Base-by-base conservation (phyloP, 2,797 vertebrate species). In the Acipenser ruthenus region DNA sequence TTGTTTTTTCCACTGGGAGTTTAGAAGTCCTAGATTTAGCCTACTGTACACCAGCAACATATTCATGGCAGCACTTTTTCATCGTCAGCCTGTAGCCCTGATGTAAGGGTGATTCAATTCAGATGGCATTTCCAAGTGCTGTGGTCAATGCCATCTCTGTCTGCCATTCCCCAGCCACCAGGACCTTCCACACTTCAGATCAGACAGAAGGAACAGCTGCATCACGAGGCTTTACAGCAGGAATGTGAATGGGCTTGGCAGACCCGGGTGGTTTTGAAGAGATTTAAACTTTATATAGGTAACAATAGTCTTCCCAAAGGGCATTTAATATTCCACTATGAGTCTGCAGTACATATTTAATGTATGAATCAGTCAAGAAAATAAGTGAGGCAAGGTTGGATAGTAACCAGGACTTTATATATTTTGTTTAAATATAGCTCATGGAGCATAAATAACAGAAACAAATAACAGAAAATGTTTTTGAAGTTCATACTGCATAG, bases 71-170 rank as follows among this genome's bases (percentile, higher is more conserved):
- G 56, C 47, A 68, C 59, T 69, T 82, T 64, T 68, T 71, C 64
- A 70, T 10, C 70, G 72, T 62, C 70, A 73, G 65, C 62, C n/a
- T n/a, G 76, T 71, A 75, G 77, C 69, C 76, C 75, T 81, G 77
- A 81, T 65, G 74, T 68, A 72, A 75, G 72, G 47, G 78, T 85
- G 85, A 86, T 86, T 85, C 78, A 70, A 79, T 77, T 85, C 73
- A 61, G 74, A 80, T 84, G 84, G 84, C 81, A 85, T 88, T 79
- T 82, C 63, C 63, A 7, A 52, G 51, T 23, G 50, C 63, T 6
- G 13, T 18, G 63, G n/a, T 64, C 85, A 89, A 86, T 87, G 77
- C 76, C 75, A 74, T 75, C 79, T 88, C 85, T 89, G 87, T 90
- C 77, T 79, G 70, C 67, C 67, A 58, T 58, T 11, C 11, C 55